A percentile compares a stretch with the other conserved stretches of the same genome.
Evolutionary conservation across 2,797 vertebrate genomes (phyloP).

Genomic region (Acrossocheilus wenchowensis): DNA sequence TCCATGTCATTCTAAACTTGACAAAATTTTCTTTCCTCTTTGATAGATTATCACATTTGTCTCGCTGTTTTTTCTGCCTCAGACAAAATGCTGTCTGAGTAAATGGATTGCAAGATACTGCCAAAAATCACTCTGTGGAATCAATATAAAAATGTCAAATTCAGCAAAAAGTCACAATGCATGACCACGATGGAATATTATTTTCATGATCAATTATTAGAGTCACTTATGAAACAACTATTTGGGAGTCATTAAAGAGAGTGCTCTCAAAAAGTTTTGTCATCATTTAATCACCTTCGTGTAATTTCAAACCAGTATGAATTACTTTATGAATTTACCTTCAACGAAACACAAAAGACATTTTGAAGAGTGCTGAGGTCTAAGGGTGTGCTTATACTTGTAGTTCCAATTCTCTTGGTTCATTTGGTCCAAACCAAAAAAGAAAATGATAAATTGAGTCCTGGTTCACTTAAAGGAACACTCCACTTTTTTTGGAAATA

Average conservation of each 20-base stretch:
- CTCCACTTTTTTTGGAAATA: too few species aligned
- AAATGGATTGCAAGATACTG: neutral
- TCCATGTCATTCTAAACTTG: neutral
- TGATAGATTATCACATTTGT: neutral
- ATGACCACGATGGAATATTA: neutral
- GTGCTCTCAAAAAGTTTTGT: neutral
- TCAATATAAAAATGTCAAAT: neutral
- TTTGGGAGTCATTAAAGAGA: neutral
- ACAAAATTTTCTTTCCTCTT: neutral
- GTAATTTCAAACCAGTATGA: neutral
- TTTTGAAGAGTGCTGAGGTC: neutral
- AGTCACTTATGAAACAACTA: neutral
- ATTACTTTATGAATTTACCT: neutral
- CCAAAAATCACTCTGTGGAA: neutral
- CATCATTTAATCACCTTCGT: neutral
- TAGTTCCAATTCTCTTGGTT: neutral
- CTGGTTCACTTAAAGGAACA: neutral
- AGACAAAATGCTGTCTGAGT: neutral
- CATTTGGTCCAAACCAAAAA: neutral
- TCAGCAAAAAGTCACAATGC: neutral
- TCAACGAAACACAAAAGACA: neutral
- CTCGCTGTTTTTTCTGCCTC: neutral
- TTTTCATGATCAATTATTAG: constrained; percentile 6
- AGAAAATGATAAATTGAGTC: neutral
- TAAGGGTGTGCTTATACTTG: neutral